Evolutionary conservation across 2,797 vertebrate genomes (phyloP).

Genomic region (Onychomys torridus): DNA sequence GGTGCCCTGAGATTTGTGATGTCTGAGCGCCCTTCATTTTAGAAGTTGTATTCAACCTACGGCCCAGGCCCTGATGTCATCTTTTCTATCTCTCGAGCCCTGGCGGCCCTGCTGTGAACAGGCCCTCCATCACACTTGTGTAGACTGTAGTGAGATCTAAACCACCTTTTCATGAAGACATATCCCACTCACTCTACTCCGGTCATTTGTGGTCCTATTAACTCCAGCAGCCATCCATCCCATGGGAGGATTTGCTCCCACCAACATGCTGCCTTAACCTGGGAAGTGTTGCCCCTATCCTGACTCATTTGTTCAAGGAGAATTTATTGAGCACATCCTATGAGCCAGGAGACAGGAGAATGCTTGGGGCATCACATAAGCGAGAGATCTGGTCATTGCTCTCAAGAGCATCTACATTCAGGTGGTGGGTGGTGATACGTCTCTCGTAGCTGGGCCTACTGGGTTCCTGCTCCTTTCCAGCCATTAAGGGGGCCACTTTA

Average conservation of each 20-base stretch:
- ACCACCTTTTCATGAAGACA: neutral
- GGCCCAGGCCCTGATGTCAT: rapidly evolving
- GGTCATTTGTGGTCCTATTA: neutral
- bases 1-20: neutral
- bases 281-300: neutral
- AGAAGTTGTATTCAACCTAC: neutral
- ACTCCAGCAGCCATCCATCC: neutral
- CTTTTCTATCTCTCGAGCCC: neutral
- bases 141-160: neutral
- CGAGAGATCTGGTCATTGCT: neutral
- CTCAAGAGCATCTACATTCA: neutral
- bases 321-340: neutral
- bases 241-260: rapidly evolving
- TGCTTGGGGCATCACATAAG: neutral
- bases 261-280: neutral
- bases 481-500: neutral
- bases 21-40: neutral
- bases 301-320: neutral
- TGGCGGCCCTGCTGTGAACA: neutral
- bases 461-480: rapidly evolving
- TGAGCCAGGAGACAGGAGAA: neutral
- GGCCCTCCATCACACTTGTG: neutral
- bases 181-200: neutral
- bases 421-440: rapidly evolving
- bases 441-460: rapidly evolving